Evolutionary conservation across 2,113 vertebrate species (phyloP), one percentile per base, ranked within the genome.

Genomic region (Centrocercus urophasianus): DNA sequence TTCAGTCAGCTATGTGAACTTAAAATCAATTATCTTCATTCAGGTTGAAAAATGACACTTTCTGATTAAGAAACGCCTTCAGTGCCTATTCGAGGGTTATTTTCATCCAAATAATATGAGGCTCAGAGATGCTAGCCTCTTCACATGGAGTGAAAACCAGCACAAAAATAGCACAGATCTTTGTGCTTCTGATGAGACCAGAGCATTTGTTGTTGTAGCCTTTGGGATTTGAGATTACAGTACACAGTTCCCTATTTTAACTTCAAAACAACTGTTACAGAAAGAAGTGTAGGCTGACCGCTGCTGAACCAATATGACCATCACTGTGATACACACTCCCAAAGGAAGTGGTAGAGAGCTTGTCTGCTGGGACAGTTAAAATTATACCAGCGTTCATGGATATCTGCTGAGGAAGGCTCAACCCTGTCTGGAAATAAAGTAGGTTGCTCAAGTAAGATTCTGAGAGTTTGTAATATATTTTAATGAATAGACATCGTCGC

Each of bases 361-460:
- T 86, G n/a, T 82, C 89, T 86, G 38, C 63, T 72, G 77, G 73
- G 43, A 79, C 38, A 93, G 73, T 92, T 92, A 89, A 84, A 95
- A 90, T 93, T 90, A 82, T 48, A 87, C 54, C 54, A 73, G 36
- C 8, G 5, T 19, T 92, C 87, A 72, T 36, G 36, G 90, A 72
- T 82, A 84, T 75, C 71, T 84, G 43, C 70, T 73, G 36, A 65
- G 40, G 43, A 86, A 88, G 34, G 63, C 76, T 75, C 61, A 75
- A 34, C 40, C 22, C 47, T 84, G 6, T 38, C 57, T 66, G 63
- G 30, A 63, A 86, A 65, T 52, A 72, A 94, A 93, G 66, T 84
- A 78, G 77, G 76, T 42, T 86, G 77, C 34, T 78, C 24, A 76
- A 63, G 36, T 84, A 69, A 85, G 93, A 89, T 57, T 93, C 71